Conservation (phyloP, 2,797 vertebrate species). For the Chrosomus eos region DNA sequence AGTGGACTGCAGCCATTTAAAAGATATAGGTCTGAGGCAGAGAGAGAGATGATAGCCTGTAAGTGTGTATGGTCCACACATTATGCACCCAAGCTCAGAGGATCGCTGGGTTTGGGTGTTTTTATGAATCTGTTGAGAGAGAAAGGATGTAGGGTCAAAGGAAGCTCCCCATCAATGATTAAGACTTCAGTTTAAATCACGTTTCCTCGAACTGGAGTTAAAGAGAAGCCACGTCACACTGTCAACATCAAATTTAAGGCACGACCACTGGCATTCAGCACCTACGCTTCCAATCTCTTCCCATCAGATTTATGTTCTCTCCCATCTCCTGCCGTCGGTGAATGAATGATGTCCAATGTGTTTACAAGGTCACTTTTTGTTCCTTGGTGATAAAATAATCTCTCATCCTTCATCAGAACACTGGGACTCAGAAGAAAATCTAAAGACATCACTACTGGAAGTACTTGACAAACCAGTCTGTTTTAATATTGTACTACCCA, state of each 20-base stretch:
- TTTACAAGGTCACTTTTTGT: constrained; percentile 3
- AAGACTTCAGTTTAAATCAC: constrained; percentile 2
- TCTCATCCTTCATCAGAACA: not conserved
- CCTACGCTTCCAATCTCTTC: not conserved
- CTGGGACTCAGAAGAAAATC: too few relatives aligned
- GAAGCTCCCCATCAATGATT: constrained; percentile 6
- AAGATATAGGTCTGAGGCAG: constrained; percentile 61
- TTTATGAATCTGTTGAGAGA: constrained; percentile 41
- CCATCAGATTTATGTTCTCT: not conserved
- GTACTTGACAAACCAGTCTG: not conserved
- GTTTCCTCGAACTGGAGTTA: constrained; percentile 1
- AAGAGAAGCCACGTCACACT: constrained; percentile 3
- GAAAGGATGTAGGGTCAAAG: not conserved
- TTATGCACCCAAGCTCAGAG: not conserved
- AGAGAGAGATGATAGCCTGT: constrained; percentile 63
- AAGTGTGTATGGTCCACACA: constrained; percentile 59
- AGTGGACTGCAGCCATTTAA: constrained; percentile 68
- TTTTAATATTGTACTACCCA: not conserved
- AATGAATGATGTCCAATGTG: not conserved
- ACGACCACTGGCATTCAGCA: not conserved
- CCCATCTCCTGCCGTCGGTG: not conserved
- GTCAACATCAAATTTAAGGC: constrained; percentile 11
- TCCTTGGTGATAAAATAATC: not conserved
- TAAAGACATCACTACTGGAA: not conserved
- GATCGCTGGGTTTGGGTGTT: constrained; percentile 37